Base-by-base conservation (phyloP, 2,888 invertebrate species). In the Dryobota labecula region DNA sequence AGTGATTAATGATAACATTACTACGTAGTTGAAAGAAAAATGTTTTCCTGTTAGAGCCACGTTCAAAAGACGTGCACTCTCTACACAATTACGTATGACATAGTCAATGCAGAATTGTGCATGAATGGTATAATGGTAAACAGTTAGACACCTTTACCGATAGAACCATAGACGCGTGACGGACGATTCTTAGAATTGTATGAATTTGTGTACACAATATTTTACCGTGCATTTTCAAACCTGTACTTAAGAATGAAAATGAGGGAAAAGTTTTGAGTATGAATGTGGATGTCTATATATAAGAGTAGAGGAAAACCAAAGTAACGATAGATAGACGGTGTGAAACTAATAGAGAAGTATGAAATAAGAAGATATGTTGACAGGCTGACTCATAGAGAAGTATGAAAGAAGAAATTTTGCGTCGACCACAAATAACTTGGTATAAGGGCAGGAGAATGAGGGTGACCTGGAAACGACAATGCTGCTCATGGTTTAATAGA, bases 91-190 rank as follows among this genome's bases (percentile, higher is more conserved):
- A 47, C 11, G 15, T 49, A 41, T 49, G 30, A n/a, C 49, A 36
- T 43, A 49, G 1, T 41, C 18, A 13, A 38, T 30, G 30, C 57
- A 56, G 38, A 30, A 15, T 36, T 20, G 18, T 30, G 20, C 38
- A 45, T 75, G n/a, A 64, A 36, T 53, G 43, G 36, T 30, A 24
- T 24, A 38, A 53, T 72, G 24, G 13, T 45, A 54, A 65, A 66
- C 76, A 54, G 53, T 66, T n/a, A 41, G n/a, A 33, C 66, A 74
- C 45, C 30, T 72, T 72, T 76, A 54, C 76, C 53, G 72, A 72
- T 76, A 67, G 45, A 54, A 54, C 20, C 13, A 67, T 13, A 33
- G 45, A 45, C 13, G n/a, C 54, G 38, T 76, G 38, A 76, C 76
- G 18, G 18, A n/a, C 15, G n/a, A n/a, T 49, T 30, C 49, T n/a